Conservation (phyloP, 2,888 invertebrate genomes). For the Melieria picta region DNA sequence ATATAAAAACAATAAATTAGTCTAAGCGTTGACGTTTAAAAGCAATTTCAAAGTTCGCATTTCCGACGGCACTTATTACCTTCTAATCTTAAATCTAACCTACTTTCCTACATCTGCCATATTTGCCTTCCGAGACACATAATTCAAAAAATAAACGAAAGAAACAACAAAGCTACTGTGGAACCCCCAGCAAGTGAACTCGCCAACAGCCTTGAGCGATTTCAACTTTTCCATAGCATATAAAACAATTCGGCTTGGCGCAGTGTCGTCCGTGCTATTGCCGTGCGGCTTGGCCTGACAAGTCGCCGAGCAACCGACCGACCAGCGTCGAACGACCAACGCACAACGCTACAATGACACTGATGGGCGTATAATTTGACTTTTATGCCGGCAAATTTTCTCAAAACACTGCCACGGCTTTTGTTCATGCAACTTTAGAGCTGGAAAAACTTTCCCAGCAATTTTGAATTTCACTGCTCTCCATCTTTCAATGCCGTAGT, state of each 20-base stretch:
- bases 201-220: too few species aligned
- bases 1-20: background rate
- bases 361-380: background rate
- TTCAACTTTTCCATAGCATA: too few species aligned
- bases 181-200: too few species aligned
- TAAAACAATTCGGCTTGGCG: too few species aligned
- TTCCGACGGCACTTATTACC: background rate
- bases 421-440: constrained; percentile 15
- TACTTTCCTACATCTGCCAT: background rate
- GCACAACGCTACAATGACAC: background rate
- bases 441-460: constrained; percentile 13
- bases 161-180: too few species aligned
- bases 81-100: background rate
- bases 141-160: too few species aligned
- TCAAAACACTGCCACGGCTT: background rate
- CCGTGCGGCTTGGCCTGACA: too few species aligned
- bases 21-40: constrained; percentile 11
- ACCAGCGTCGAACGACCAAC: too few species aligned
- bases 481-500: background rate
- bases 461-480: background rate
- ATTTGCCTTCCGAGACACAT: too few species aligned
- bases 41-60: background rate
- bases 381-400: background rate
- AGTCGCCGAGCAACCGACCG: too few species aligned
- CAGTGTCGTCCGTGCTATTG: too few species aligned